Base-by-base conservation (phyloP, 2,888 invertebrate genomes). In the Leptopterna dolabrata region DNA sequence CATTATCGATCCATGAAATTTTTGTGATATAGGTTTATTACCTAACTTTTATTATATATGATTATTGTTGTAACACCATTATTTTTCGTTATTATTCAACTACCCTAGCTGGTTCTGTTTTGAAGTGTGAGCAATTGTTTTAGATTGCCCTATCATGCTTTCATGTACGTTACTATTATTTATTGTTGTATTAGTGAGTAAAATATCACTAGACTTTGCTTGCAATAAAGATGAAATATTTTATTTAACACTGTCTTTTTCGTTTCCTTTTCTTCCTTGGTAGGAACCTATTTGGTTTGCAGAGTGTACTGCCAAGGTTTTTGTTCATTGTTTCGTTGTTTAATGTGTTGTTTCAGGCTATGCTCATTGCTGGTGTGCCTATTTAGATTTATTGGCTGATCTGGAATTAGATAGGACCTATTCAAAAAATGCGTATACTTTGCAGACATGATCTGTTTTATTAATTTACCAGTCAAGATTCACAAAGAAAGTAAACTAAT, bases 221-320 rank as follows among this genome's bases (percentile, higher is more conserved):
- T 73, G 73, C 73, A 73, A 73, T 73, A 73, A 73, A 73, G 73
- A 73, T 73, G n/a, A 73, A 73, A 30, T 73, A 73, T 73, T 73
- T 73, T 73, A 73, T 73, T 73, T 73, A 73, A 73, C n/a, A 0
- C 4, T 1, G 3, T 3, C 13, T 24, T 71, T n/a, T 51, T n/a
- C n/a, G n/a, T 51, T 51, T 51, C 51, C 51, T 51, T 4, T 4
- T n/a, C n/a, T 51, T 16, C n/a, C 51, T 16, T 51, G 6, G 36
- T 36, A 36, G 2, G 7, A 7, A 7, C 7, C 2, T 36, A 36
- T 7, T 36, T 7, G 4, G 7, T 36, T 2, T 36, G 7, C 2
- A 36, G 2, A 36, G 36, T 7, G 7, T 36, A 36, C 36, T n/a
- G 36, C 36, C 7, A 4, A 36, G 36, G 36, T 36, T 36, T 36